Evolutionary conservation across 1,140 invertebrate species (phyloP).

Genomic region (Listronotus bonariensis): DNA sequence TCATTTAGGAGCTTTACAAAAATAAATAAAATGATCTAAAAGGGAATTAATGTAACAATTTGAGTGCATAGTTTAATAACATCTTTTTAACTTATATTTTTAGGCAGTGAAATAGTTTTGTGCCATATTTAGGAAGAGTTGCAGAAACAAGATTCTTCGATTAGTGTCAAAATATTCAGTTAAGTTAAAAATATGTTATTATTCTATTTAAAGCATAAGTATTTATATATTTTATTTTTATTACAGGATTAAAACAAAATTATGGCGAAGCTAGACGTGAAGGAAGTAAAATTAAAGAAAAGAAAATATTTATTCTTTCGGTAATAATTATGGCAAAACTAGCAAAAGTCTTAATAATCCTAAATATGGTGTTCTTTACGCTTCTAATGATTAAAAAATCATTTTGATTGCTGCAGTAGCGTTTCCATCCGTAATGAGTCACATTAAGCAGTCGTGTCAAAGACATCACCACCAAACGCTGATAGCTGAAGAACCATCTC

Average conservation of each 20-base stretch:
- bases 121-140: slow-evolving; percentile 17
- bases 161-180: slow-evolving; percentile 17
- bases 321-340: slow-evolving; percentile 36
- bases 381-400: slow-evolving; percentile 73
- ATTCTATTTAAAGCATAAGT: neutral
- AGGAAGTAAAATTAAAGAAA: slow-evolving; percentile 35
- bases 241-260: slow-evolving; percentile 11
- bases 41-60: too few species aligned
- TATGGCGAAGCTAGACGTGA: slow-evolving; percentile 2
- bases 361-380: slow-evolving; percentile 66
- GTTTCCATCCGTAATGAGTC: slow-evolving; percentile 62
- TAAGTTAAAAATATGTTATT: slow-evolving; percentile 45
- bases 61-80: slow-evolving; percentile 28
- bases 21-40: too few species aligned
- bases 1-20: too few species aligned
- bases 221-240: neutral
- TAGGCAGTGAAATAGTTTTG: slow-evolving; percentile 7
- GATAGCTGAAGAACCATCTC: slow-evolving; percentile 5
- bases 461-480: slow-evolving; percentile 35
- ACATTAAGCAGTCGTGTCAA: slow-evolving; percentile 42
- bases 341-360: slow-evolving; percentile 34
- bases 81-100: slow-evolving; percentile 37
- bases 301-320: slow-evolving; percentile 39
- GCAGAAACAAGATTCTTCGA: neutral
- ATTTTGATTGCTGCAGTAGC: slow-evolving; percentile 65